Evolutionary conservation across 1,140 invertebrate genomes (phyloP).

Genomic region (Dendrolimus kikuchii): DNA sequence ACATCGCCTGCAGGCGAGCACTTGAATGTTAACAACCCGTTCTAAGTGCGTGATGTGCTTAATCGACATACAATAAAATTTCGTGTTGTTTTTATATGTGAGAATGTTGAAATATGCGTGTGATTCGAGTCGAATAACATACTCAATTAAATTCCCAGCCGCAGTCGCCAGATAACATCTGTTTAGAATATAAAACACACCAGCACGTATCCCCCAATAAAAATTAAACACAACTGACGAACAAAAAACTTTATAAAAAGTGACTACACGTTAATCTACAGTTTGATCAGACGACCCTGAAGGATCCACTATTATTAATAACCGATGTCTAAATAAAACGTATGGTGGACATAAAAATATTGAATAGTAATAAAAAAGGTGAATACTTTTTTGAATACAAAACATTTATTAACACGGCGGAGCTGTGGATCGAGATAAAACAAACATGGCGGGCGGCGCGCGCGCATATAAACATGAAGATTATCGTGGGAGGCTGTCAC

Average conservation of each 20-base stretch:
- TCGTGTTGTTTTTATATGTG: constrained; percentile 36
- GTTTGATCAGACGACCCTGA: constrained; percentile 63
- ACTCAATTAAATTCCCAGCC: constrained; percentile 60
- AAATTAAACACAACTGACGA: constrained; percentile 49
- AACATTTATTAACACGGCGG: constrained; percentile 66
- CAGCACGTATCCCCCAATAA: constrained; percentile 43
- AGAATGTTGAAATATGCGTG: constrained; percentile 54
- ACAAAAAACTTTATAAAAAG: constrained; percentile 58
- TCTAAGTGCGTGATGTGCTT: constrained; percentile 5
- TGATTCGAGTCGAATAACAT: constrained; percentile 51
- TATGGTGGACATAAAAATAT: constrained; percentile 47
- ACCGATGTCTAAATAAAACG: constrained; percentile 69
- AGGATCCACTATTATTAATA: constrained; percentile 69
- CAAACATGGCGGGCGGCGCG: constrained; percentile 67
- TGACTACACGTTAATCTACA: constrained; percentile 60
- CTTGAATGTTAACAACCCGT: constrained; percentile 12
- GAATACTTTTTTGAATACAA: constrained; percentile 54
- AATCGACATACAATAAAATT: constrained; percentile 12
- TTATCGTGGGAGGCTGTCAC: constrained; percentile 71
- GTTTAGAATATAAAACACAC: constrained; percentile 66
- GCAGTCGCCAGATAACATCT: constrained; percentile 56
- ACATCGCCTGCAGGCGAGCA: constrained; percentile 2
- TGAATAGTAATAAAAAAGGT: constrained; percentile 40
- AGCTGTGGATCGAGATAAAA: constrained; percentile 64
- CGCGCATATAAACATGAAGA: constrained; percentile 61